Evolutionary conservation across 2,113 vertebrate species (phyloP).

Genomic region (Rhinolophus ferrumequinum): DNA sequence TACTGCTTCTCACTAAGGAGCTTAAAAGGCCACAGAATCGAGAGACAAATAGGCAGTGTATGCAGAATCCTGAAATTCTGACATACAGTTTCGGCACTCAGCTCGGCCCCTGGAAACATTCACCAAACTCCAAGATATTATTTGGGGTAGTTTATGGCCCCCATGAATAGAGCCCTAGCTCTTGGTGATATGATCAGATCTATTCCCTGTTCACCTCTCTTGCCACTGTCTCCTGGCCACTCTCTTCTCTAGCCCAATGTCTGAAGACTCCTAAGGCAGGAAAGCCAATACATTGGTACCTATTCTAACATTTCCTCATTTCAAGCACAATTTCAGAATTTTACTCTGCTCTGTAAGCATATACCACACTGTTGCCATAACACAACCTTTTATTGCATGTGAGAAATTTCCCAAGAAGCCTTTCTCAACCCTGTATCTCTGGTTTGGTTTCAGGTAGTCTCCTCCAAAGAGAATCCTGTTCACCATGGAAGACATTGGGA

Average conservation of each 20-base stretch:
- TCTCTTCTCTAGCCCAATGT: not conserved
- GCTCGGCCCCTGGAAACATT: not conserved
- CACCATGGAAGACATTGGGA: not conserved
- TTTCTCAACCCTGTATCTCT: not conserved
- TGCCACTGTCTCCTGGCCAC: not conserved
- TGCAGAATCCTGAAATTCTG: not conserved
- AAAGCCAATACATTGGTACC: not conserved
- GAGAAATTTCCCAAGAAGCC: not conserved
- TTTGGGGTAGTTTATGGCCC: not conserved
- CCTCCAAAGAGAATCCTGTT: not conserved
- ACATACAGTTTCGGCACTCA: not conserved
- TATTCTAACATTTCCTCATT: not conserved
- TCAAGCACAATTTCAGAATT: not conserved
- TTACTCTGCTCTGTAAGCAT: not conserved
- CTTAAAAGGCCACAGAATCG: not conserved
- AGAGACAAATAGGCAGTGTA: not conserved
- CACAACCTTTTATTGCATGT: not conserved
- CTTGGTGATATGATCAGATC: not conserved
- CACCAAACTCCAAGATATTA: not conserved
- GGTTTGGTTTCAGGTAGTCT: constrained; percentile 35
- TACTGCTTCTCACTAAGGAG: not conserved
- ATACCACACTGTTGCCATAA: not conserved
- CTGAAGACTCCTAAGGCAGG: not conserved
- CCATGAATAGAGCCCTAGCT: not conserved
- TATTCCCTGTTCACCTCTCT: not conserved